Evolutionary conservation across 2,113 vertebrate genomes (phyloP), one percentile per base, ranked within the genome.

Genomic region (Genyomyrus donnyi): DNA sequence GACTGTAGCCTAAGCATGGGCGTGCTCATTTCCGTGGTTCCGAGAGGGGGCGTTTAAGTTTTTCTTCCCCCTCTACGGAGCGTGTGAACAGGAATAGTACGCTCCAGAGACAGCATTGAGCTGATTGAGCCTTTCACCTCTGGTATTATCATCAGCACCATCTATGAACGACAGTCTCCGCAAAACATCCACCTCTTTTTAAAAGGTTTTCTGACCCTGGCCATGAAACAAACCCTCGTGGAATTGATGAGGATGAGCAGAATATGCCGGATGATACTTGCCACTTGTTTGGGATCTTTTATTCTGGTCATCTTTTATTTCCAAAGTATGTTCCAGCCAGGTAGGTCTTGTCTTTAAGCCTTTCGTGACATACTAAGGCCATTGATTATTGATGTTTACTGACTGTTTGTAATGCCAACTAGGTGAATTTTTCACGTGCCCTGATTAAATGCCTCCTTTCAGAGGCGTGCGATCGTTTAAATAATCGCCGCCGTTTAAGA

Each of bases 281-380:
- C 96, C 96, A 99, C 98, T 96, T 98, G 97, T 96, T 95, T 99
- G 94, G 98, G 98, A 96, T 99, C 98, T 92, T 98, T 98, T 96
- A 96, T 98, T 93, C 96, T 99, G 95, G 98, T 98, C 96, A 97
- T 98, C 97, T 99, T 99, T 96, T 99, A 98, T 97, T 98, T 98
- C 96, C 98, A 98, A 98, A 99, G 98, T 98, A 98, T 98, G 98
- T 98, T 98, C 95, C 97, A 98, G 88, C 97, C 98, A 98, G 98
- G 98, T 99, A 98, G 96, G 98, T 95, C 93, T 90, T 92, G 92
- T 15, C 17, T 90, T 84, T 31, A 49, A 39, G 35, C 52, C 19
- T 90, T 84, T 89, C 80, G 35, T 74, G 24, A 70, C 83, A 86
- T 31, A 52, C n/a, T 58, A 50, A 13, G 83, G 15, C 70, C 19